Conservation (phyloP, 1,140 invertebrate genomes). For the Atta cephalotes region DNA sequence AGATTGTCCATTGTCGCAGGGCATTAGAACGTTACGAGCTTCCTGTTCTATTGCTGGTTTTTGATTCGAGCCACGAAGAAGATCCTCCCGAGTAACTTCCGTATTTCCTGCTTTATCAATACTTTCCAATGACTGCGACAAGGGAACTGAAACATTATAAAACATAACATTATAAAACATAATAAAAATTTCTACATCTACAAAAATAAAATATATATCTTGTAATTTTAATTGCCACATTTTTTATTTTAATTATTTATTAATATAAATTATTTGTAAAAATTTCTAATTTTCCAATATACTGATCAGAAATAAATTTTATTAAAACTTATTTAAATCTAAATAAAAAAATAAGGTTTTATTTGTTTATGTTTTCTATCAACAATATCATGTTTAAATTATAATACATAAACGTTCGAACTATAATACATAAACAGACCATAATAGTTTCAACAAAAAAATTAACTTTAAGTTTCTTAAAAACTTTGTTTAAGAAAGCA, state of each 20-base stretch:
- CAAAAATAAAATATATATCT: neutral
- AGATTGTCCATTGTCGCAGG: constrained; percentile 93
- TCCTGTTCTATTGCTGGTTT: constrained; percentile 84
- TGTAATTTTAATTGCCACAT: neutral
- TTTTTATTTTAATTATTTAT: constrained; percentile 2
- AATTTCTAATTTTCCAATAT: constrained; percentile 12
- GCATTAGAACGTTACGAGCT: constrained; percentile 92
- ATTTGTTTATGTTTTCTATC: neutral
- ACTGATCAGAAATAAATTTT: neutral
- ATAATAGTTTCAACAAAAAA: neutral
- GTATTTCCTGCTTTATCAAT: constrained; percentile 83
- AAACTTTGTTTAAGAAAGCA: neutral
- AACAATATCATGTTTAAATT: neutral
- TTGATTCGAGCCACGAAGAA: constrained; percentile 78
- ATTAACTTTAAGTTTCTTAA: neutral
- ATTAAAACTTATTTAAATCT: neutral
- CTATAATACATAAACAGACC: neutral
- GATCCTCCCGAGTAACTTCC: constrained; percentile 83
- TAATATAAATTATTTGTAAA: neutral
- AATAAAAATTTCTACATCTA: neutral
- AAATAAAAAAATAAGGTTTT: constrained; percentile 1
- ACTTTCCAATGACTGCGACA: constrained; percentile 86
- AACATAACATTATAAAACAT: neutral
- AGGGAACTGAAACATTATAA: constrained; percentile 79
- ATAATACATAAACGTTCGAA: no score